A percentile compares a stretch with the other conserved stretches of the same genome.
Evolutionary conservation across 2,113 vertebrate species (phyloP).

Genomic region (Sciurus niger): DNA sequence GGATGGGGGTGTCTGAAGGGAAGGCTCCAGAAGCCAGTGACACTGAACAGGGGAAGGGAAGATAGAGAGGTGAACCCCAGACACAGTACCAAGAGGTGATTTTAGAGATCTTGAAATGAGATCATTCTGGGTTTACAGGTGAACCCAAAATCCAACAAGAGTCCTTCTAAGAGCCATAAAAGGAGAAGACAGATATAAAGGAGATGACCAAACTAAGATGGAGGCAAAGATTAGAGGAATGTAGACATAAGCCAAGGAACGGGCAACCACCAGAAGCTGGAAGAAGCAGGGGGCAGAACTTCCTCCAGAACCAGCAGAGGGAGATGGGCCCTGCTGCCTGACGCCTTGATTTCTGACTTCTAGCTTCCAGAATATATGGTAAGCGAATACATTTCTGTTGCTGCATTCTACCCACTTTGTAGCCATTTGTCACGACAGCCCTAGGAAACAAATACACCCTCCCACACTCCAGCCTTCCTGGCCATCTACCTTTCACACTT

Average conservation of each 20-base stretch:
- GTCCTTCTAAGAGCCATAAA: not conserved
- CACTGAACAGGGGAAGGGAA: not conserved
- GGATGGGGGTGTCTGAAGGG: not conserved
- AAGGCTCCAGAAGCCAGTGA: not conserved
- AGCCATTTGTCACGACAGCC: not conserved
- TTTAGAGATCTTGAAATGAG: conserved; percentile 15
- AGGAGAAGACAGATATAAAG: not conserved
- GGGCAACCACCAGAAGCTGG: not conserved
- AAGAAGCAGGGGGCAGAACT: not conserved
- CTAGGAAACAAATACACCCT: too few species aligned
- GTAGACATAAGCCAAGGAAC: not conserved
- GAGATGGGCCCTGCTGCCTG: fast-evolving
- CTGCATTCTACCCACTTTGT: not conserved
- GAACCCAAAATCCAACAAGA: not conserved
- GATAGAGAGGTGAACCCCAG: not conserved
- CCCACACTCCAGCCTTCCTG: fast-evolving
- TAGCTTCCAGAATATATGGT: not conserved
- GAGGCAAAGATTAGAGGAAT: not conserved
- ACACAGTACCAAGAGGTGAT: not conserved
- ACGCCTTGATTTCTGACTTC: not conserved
- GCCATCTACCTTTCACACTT: not conserved
- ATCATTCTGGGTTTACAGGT: not conserved
- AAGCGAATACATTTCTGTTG: not conserved
- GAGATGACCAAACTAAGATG: not conserved
- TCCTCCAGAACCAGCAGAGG: not conserved